Percentiles rank a stretch among this genome's conserved stretches.
Evolutionary conservation across 2,113 vertebrate genomes (phyloP).

Genomic region (Rhinoderma darwinii): DNA sequence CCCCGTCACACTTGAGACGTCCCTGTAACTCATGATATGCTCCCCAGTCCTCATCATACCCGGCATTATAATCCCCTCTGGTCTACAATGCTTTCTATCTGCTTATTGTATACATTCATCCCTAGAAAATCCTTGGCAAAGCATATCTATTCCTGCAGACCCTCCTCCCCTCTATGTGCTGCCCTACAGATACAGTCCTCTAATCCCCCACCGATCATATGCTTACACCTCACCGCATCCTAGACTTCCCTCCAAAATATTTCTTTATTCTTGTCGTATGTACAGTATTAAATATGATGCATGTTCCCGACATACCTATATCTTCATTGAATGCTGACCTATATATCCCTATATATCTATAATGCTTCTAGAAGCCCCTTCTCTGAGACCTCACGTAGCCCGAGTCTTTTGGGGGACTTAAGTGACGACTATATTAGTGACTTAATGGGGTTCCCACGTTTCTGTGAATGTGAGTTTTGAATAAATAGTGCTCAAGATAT

Average conservation of each 20-base stretch:
- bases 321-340: neutral
- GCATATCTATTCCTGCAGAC: neutral
- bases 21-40: neutral
- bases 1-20: neutral
- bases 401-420: no score
- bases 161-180: neutral
- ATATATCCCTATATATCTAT: no score
- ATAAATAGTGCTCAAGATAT: no score
- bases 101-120: neutral
- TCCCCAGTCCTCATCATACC: neutral
- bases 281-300: neutral
- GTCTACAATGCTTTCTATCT: neutral
- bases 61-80: neutral
- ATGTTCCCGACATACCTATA: neutral
- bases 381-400: no score
- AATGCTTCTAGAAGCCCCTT: no score
- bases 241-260: neutral
- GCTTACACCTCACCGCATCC: neutral
- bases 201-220: neutral
- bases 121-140: neutral
- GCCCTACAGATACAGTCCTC: neutral
- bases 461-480: no score
- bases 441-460: no score
- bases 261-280: neutral
- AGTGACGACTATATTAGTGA: no score